phyloP scores from a whole-genome alignment of 2,113 vertebrate genomes.

The Cynocephalus volans region DNA sequence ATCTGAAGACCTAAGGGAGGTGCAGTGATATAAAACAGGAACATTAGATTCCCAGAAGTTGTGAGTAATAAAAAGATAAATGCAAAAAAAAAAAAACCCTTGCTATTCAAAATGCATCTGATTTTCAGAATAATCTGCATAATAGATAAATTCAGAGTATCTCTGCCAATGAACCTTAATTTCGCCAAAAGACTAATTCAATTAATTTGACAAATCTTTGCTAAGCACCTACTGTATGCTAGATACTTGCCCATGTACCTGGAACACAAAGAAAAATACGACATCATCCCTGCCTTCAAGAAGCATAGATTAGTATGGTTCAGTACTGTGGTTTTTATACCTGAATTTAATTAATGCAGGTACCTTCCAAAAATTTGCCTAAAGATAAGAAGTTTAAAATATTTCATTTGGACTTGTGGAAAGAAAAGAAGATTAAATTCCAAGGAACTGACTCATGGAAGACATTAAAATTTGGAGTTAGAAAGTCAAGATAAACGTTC shows the following conservation, averaged over 20 bases:
- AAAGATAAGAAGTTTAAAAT: conserved; percentile 50
- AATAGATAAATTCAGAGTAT: not conserved
- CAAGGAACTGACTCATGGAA: conserved; percentile 50
- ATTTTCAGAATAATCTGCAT: conserved; percentile 29
- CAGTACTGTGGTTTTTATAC: not conserved
- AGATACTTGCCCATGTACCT: not conserved
- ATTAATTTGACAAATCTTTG: conserved; percentile 28
- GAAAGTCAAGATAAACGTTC: conserved; percentile 16
- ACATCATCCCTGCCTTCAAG: not conserved
- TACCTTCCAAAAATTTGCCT: not conserved
- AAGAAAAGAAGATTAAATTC: conserved; percentile 60
- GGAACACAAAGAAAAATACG: conserved; percentile 15
- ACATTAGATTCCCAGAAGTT: conserved; percentile 53
- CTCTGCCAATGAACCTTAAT: conserved; percentile 42
- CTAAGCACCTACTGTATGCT: not conserved
- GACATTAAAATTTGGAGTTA: conserved; percentile 42
- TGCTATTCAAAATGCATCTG: conserved; percentile 32
- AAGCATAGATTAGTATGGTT: not conserved
- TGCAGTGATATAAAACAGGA: not conserved
- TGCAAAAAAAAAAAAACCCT: not conserved
- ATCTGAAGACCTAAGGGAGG: not conserved
- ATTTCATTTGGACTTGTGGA: conserved; percentile 24
- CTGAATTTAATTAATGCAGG: conserved; percentile 23
- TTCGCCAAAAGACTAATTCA: conserved; percentile 8
- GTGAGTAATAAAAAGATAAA: conserved; percentile 67